Percentiles rank a stretch among this genome's conserved stretches.
Evolutionary conservation across 2,797 vertebrate species (phyloP).

Genomic region (Benthosema pterotum): DNA sequence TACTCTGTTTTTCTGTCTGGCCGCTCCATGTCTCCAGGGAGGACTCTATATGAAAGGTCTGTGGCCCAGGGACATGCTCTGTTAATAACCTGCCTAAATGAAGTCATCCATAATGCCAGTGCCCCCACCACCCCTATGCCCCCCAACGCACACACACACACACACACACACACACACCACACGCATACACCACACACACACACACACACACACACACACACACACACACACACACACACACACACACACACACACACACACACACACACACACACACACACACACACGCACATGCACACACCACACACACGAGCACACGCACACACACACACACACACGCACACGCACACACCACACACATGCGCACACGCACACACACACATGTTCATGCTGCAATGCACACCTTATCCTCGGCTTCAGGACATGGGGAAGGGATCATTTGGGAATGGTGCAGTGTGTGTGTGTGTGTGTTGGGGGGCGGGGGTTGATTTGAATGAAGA

Average conservation of each 20-base stretch:
- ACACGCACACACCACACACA: neutral
- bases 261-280: neutral
- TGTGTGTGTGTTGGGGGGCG: slow-evolving; percentile 16
- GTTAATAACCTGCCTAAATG: slow-evolving; percentile 76
- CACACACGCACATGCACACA: too few relatives aligned
- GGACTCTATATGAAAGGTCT: slow-evolving; percentile 62
- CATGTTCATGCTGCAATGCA: neutral
- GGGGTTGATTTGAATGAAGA: slow-evolving; percentile 58
- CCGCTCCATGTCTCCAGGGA: slow-evolving; percentile 46
- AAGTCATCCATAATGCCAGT: slow-evolving; percentile 76
- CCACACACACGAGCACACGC: neutral
- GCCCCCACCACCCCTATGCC: slow-evolving; percentile 26
- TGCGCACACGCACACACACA: too few relatives aligned
- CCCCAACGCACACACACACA: neutral
- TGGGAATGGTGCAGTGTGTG: slow-evolving; percentile 33
- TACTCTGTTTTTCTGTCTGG: slow-evolving; percentile 44
- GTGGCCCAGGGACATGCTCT: slow-evolving; percentile 68
- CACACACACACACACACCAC: slow-evolving; percentile 20
- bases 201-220: neutral
- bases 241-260: slow-evolving; percentile 11
- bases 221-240: slow-evolving; percentile 5
- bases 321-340: slow-evolving; percentile 10
- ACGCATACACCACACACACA: neutral
- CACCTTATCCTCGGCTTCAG: slow-evolving; percentile 44
- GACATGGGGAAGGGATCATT: slow-evolving; percentile 44